Evolutionary conservation across 2,113 vertebrate species (phyloP).

Genomic region (Takifugu flavidus): DNA sequence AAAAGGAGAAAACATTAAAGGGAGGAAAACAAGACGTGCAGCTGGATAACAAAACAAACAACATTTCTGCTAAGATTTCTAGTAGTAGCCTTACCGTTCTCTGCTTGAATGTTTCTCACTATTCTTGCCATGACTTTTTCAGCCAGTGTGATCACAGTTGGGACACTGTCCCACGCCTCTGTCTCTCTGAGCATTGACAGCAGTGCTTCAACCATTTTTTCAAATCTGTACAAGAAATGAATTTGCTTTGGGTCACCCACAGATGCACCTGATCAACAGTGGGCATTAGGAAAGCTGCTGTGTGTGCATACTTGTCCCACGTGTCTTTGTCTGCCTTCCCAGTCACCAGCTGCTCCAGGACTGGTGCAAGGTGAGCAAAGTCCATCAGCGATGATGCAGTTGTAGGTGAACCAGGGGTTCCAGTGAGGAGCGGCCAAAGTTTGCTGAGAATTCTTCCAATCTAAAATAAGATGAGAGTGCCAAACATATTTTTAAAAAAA

Average conservation of each 20-base stretch:
- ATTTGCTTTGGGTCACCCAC: not conserved
- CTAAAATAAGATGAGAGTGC: constrained; percentile 25
- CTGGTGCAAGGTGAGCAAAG: constrained; percentile 35
- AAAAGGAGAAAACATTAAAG: constrained; percentile 2
- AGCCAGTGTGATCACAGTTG: constrained; percentile 29
- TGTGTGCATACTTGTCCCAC: constrained; percentile 63
- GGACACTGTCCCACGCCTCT: constrained; percentile 34
- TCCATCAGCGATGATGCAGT: constrained; percentile 14
- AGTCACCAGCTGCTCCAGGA: constrained; percentile 61
- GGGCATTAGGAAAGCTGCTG: not conserved
- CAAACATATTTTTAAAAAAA: not conserved
- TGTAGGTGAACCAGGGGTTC: constrained; percentile 9
- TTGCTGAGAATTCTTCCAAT: constrained; percentile 30
- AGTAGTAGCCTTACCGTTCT: constrained; percentile 60
- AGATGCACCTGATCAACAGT: not conserved
- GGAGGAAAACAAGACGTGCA: not conserved
- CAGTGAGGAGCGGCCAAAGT: constrained; percentile 38
- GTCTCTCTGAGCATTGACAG: constrained; percentile 50
- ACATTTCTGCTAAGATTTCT: not conserved
- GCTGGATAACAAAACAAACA: not conserved
- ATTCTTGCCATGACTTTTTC: constrained; percentile 27
- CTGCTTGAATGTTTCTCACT: constrained; percentile 32
- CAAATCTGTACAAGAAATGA: constrained; percentile 48
- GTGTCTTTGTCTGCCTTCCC: constrained; percentile 49
- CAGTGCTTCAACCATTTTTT: constrained; percentile 42